Conservation (phyloP, 1,140 invertebrate species). For the Neodiprion lecontei region DNA sequence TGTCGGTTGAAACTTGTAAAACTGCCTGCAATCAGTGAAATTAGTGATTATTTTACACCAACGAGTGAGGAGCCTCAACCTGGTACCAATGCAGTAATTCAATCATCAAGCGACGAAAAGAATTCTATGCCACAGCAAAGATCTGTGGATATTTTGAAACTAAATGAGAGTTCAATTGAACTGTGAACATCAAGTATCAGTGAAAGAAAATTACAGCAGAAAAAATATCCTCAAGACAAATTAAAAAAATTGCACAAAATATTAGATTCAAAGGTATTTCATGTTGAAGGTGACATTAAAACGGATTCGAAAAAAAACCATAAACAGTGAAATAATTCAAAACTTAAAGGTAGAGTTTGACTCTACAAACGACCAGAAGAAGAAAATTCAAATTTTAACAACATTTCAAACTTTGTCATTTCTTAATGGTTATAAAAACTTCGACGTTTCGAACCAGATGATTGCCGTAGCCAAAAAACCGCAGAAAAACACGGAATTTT, state of each 20-base stretch:
- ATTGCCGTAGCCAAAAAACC: not conserved
- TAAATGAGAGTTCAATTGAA: not conserved
- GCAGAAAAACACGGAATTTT: not conserved
- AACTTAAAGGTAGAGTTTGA: too few species aligned
- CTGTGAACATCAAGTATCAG: not conserved
- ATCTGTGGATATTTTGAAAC: not conserved
- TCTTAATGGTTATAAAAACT: not conserved
- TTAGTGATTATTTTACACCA: not conserved
- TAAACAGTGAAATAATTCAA: too few species aligned
- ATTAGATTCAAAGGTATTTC: too few species aligned
- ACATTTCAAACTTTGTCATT: not conserved
- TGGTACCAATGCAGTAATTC: not conserved
- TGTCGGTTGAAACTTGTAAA: not conserved
- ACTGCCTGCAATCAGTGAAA: not conserved
- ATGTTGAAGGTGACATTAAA: too few species aligned
- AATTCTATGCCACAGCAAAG: not conserved
- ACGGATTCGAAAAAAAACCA: not conserved
- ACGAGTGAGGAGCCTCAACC: not conserved
- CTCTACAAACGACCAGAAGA: too few species aligned
- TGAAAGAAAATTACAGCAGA: not conserved
- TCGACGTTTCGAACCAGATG: not conserved
- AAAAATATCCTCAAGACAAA: not conserved
- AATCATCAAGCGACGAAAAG: not conserved
- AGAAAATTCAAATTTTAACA: not conserved
- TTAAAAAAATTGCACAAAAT: not conserved